These are phyloP conservation scores for Apistogramma diplotaenia DNA, from an alignment of 2,113 vertebrate genomes.

Conservation along the genomic window DNA sequence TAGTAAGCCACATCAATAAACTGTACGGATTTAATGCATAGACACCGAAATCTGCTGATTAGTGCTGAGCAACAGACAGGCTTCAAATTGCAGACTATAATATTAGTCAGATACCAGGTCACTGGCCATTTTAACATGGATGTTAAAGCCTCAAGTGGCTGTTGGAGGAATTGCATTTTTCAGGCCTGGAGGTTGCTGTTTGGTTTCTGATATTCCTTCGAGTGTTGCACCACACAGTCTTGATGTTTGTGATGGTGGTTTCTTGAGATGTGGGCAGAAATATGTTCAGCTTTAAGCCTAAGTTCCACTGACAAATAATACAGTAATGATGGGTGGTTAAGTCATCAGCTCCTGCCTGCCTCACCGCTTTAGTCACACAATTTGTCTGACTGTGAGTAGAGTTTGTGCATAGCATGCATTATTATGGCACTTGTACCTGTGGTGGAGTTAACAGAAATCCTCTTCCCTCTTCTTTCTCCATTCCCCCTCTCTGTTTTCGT, in stretches of 20 bases:
- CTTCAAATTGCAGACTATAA: neutral
- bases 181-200: neutral
- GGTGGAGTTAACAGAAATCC: neutral
- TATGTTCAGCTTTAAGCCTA: slow-evolving; percentile 5
- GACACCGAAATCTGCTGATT: neutral
- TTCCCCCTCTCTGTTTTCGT: neutral
- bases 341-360: slow-evolving; percentile 8
- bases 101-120: neutral
- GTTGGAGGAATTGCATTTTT: neutral
- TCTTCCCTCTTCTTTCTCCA: neutral
- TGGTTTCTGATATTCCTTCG: neutral
- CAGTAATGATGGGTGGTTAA: slow-evolving; percentile 2
- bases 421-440: neutral
- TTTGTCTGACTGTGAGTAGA: neutral
- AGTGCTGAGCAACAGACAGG: neutral
- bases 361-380: slow-evolving; percentile 7
- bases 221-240: neutral
- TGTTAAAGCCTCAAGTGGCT: neutral
- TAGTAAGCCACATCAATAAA: no score
- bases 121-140: neutral
- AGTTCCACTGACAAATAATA: slow-evolving; percentile 15
- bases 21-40: neutral
- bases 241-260: neutral
- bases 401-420: neutral
- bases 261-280: slow-evolving; percentile 11